These are phyloP conservation scores for Dipodomys stephensi DNA, from an alignment of 2,113 vertebrate species.

Conservation along the genomic window DNA sequence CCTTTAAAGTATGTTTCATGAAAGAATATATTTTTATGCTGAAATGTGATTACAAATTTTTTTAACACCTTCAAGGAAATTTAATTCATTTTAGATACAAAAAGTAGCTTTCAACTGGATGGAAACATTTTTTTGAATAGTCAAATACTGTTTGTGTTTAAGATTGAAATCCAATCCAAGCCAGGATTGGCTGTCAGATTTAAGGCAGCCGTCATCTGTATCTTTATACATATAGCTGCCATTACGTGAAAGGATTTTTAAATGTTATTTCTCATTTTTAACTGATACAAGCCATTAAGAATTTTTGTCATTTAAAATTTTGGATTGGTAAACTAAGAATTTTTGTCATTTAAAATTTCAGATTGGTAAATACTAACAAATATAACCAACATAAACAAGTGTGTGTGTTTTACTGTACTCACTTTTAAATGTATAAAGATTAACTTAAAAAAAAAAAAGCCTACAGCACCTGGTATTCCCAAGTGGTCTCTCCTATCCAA, in stretches of 20 bases:
- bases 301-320: slow-evolving; percentile 32
- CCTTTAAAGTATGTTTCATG: slow-evolving; percentile 43
- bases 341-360: slow-evolving; percentile 30
- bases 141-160: slow-evolving; percentile 52
- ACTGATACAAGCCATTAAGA: too few species aligned
- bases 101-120: slow-evolving; percentile 22
- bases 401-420: background rate
- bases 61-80: background rate
- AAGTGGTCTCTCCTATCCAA: too few species aligned
- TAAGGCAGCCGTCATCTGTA: slow-evolving; percentile 54
- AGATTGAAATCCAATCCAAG: slow-evolving; percentile 42
- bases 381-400: slow-evolving; percentile 5
- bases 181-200: background rate
- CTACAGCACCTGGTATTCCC: too few species aligned
- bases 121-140: slow-evolving; percentile 25
- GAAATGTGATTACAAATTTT: slow-evolving; percentile 40
- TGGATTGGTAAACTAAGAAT: background rate
- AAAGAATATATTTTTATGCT: slow-evolving; percentile 9
- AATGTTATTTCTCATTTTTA: too few species aligned
- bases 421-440: slow-evolving; percentile 20
- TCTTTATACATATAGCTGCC: background rate
- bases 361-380: background rate
- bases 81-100: slow-evolving; percentile 9
- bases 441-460: too few species aligned
- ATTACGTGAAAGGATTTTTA: slow-evolving; percentile 25